A percentile compares a stretch with the other conserved stretches of the same genome.
phyloP scores from a whole-genome alignment of 1,140 invertebrate genomes.

The Macrosteles quadrilineatus region DNA sequence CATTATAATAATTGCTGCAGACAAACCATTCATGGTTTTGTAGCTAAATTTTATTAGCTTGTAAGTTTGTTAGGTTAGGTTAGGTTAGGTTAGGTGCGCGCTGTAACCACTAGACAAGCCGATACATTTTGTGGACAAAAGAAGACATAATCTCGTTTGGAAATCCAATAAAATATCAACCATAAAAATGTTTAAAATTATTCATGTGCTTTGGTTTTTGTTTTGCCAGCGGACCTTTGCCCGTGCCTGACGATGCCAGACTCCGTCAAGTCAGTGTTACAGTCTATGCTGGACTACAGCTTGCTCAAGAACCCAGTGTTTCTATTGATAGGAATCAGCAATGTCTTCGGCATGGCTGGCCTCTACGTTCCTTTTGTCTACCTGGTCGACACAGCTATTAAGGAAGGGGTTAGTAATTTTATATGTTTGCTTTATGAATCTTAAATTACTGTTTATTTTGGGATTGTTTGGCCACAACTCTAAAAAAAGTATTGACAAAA shows the following conservation, averaged over 20 bases:
- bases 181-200: too few species aligned
- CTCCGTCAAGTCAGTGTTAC: slow-evolving; percentile 76
- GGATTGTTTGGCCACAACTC: too few species aligned
- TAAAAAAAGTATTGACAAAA: too few species aligned
- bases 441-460: neutral
- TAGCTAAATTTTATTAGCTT: too few species aligned
- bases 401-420: slow-evolving; percentile 57
- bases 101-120: too few species aligned
- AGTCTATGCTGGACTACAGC: slow-evolving; percentile 93
- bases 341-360: slow-evolving; percentile 92
- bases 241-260: slow-evolving; percentile 76
- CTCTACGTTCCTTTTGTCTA: slow-evolving; percentile 96
- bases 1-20: too few species aligned
- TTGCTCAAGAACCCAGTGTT: slow-evolving; percentile 90
- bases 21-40: too few species aligned
- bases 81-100: too few species aligned
- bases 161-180: too few species aligned
- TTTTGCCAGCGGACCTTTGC: slow-evolving; percentile 58
- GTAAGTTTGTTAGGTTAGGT: too few species aligned
- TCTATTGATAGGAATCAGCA: slow-evolving; percentile 90
- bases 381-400: slow-evolving; percentile 77
- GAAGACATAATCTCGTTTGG: too few species aligned
- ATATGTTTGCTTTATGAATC: slow-evolving; percentile 20
- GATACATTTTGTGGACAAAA: too few species aligned
- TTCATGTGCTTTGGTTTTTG: neutral